Evolutionary conservation across 2,888 invertebrate species (phyloP).

Genomic region (Heliconius ethilla): DNA sequence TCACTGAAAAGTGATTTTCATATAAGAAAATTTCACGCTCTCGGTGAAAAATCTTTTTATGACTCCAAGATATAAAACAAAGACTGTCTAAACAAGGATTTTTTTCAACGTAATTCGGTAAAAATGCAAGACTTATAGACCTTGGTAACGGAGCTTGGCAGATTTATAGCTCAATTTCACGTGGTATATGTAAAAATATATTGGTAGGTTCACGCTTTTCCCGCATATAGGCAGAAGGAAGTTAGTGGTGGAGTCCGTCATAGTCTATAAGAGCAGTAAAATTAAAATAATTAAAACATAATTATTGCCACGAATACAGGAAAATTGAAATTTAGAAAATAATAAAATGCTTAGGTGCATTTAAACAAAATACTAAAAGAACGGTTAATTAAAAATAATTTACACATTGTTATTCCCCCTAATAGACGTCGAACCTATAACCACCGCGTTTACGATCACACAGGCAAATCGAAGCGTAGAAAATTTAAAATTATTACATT

Average conservation of each 20-base stretch:
- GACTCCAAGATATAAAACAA: conserved; percentile 5
- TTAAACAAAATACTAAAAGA: too few species aligned
- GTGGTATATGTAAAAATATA: not conserved
- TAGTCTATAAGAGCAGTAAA: too few species aligned
- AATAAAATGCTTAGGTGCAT: too few species aligned
- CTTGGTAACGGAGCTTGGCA: conserved; percentile 8
- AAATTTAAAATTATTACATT: not conserved
- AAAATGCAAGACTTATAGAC: conserved; percentile 19
- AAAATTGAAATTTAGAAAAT: too few species aligned
- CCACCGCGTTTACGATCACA: not conserved
- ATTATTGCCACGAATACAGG: too few species aligned
- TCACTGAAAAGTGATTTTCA: not conserved
- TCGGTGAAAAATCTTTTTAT: conserved; percentile 5
- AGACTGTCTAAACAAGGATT: not conserved
- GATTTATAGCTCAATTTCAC: conserved; percentile 15
- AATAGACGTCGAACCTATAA: not conserved
- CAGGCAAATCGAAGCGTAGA: not conserved
- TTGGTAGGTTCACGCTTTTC: not conserved
- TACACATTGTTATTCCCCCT: not conserved
- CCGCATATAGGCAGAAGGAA: not conserved
- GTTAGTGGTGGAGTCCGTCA: not conserved
- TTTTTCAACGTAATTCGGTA: conserved; percentile 5
- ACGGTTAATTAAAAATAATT: too few species aligned
- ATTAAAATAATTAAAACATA: too few species aligned
- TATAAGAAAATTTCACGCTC: conserved; percentile 13